Base-by-base conservation (phyloP, 2,888 invertebrate species). In the Cheilosia vulpina region DNA sequence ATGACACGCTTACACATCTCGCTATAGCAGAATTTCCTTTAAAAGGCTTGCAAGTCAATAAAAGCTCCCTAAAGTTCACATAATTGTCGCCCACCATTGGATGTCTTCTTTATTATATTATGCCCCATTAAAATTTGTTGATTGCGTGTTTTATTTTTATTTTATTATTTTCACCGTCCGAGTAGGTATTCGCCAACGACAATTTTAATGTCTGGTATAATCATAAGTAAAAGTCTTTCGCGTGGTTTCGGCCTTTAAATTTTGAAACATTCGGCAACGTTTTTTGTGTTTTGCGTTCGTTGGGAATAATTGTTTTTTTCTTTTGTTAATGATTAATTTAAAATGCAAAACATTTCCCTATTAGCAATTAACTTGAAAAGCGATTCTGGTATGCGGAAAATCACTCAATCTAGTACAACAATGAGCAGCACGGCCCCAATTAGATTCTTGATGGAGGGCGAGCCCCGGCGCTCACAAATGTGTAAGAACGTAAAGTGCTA, bases 121-220 rank as follows among this genome's bases (percentile, higher is more conserved):
- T 24, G 38, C 13, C 13, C 57, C 38, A 58, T 58, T 19, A 58
- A 58, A 5, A 52, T 17, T 11, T 24, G 45, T 41, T 66, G 53
- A 66, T 66, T 66, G 65, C 41, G 19, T 65, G 65, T 52, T 65
- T 65, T 65, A 65, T 52, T 21, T 17, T 11, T 24, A 24, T 5
- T 24, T 4, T 21, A 2, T 2, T 21, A 21, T 21, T 55, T 50
- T 50, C 11, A 21, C 21, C 19, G 38, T 13, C 38, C 13, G 13
- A 38, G 13, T 13, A 7, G 27, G 6, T 27, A 21, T 19, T 19
- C 9, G 19, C 50, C 50, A 19, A 27, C 13, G 2, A 27, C 24
- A 6, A 27, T 4, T 53, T 53, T n/a, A 27, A 24, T 53, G 52
- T n/a, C 21, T 11, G 50, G 4, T 21, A 50, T 13, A 27, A 2